Evolutionary conservation across 2,888 invertebrate genomes (phyloP).

Genomic region (Agriopis leucophaearia): DNA sequence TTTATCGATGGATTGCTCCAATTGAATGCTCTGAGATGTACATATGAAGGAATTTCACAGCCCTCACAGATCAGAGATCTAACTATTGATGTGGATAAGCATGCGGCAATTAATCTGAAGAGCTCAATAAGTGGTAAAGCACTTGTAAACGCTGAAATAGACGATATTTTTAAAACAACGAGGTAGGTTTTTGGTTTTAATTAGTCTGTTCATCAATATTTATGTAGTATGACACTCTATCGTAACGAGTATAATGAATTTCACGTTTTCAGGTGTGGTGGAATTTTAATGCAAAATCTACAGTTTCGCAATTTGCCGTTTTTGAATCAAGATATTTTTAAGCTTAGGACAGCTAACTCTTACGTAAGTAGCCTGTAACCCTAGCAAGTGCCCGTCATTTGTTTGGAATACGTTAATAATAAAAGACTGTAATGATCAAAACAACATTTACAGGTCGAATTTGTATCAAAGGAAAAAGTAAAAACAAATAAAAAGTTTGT

Average conservation of each 20-base stretch:
- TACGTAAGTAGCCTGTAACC: conserved; percentile 1
- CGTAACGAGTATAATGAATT: not conserved
- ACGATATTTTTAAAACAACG: conserved; percentile 28
- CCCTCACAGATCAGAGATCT: conserved; percentile 79
- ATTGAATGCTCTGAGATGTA: conserved; percentile 88
- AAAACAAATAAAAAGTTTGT: conserved; percentile 20
- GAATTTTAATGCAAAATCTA: conserved; percentile 57
- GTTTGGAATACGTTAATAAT: no score
- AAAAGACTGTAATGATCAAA: not conserved
- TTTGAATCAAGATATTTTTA: conserved; percentile 48
- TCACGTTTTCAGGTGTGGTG: conserved; percentile 60
- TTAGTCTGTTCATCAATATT: not conserved
- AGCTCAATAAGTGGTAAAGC: conserved; percentile 28
- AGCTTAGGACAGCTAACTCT: conserved; percentile 42
- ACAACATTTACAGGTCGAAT: not conserved
- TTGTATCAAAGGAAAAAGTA: conserved; percentile 44
- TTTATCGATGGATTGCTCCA: conserved; percentile 94
- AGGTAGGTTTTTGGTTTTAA: not conserved
- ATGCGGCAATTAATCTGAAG: conserved; percentile 20
- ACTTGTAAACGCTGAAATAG: conserved; percentile 48
- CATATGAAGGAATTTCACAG: conserved; percentile 86
- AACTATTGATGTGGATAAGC: conserved; percentile 53
- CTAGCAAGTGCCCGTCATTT: no score
- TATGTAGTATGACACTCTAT: not conserved
- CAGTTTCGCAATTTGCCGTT: conserved; percentile 52